phyloP scores from a whole-genome alignment of 2,888 invertebrate genomes.

The Schizaphis graminum region DNA sequence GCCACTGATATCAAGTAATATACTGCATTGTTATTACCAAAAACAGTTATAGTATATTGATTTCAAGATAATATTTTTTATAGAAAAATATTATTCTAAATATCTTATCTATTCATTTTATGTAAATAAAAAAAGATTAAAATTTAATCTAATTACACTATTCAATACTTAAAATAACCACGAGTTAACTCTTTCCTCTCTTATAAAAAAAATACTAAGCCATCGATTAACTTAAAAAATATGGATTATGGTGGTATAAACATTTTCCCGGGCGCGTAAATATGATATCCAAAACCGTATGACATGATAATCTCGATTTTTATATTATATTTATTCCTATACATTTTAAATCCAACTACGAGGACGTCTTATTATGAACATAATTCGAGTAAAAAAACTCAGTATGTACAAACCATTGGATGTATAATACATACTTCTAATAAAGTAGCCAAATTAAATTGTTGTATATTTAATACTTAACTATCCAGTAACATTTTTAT shows the following conservation, averaged over 20 bases:
- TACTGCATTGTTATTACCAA: no score
- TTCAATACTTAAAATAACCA: no score
- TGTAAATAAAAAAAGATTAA: no score
- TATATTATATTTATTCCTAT: not conserved
- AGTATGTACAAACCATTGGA: not conserved
- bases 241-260: not conserved
- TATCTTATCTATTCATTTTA: no score
- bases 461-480: not conserved
- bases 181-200: not conserved
- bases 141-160: no score
- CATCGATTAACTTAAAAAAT: not conserved
- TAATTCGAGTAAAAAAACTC: not conserved
- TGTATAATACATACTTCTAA: not conserved
- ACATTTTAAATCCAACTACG: no score
- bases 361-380: not conserved
- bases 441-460: not conserved
- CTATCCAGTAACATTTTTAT: not conserved
- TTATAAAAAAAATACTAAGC: not conserved
- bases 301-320: not conserved
- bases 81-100: no score
- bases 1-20: no score
- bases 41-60: no score
- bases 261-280: not conserved
- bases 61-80: no score
- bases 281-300: not conserved